Percentiles rank a stretch among this genome's conserved stretches.
Conservation (phyloP, 2,888 invertebrate genomes). For the Ptilodon capucinus region DNA sequence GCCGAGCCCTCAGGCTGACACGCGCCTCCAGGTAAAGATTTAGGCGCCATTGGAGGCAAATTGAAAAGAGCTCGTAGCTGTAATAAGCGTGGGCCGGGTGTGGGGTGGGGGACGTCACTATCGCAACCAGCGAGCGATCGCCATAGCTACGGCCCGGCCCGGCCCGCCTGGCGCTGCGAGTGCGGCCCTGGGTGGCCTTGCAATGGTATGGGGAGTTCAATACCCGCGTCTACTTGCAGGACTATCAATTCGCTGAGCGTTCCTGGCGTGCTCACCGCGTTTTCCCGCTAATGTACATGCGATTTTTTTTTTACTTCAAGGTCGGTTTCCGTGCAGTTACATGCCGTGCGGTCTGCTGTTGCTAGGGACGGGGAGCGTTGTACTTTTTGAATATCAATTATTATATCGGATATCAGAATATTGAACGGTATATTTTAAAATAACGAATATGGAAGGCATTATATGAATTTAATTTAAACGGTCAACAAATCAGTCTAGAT, state of each 20-base stretch:
- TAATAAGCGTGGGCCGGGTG: conserved; percentile 53
- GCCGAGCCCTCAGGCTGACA: conserved; percentile 38
- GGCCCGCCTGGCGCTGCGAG: conserved; percentile 49
- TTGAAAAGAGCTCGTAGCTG: conserved; percentile 72
- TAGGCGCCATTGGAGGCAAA: conserved; percentile 69
- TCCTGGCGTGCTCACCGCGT: conserved; percentile 50
- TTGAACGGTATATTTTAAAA: too few relatives aligned
- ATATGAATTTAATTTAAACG: too few relatives aligned
- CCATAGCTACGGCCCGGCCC: conserved; percentile 66
- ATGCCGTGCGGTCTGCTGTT: conserved; percentile 45
- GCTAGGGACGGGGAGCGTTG: conserved; percentile 19
- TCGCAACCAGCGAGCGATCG: conserved; percentile 74
- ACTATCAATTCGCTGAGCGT: conserved; percentile 73
- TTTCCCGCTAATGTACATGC: conserved; percentile 60
- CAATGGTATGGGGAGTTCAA: conserved; percentile 82
- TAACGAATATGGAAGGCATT: too few relatives aligned
- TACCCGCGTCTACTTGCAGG: conserved; percentile 72
- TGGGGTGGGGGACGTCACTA: conserved; percentile 61
- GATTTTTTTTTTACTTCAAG: conserved; percentile 56
- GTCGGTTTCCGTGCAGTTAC: conserved; percentile 30
- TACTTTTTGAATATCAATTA: too few relatives aligned
- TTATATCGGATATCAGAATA: too few relatives aligned
- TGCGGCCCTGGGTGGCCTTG: conserved; percentile 83
- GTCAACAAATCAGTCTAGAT: too few relatives aligned
- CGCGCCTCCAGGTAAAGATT: conserved; percentile 71